These are phyloP conservation scores for Serranus cabrilla DNA, from an alignment of 2,797 vertebrate species.

Conservation along the genomic window DNA sequence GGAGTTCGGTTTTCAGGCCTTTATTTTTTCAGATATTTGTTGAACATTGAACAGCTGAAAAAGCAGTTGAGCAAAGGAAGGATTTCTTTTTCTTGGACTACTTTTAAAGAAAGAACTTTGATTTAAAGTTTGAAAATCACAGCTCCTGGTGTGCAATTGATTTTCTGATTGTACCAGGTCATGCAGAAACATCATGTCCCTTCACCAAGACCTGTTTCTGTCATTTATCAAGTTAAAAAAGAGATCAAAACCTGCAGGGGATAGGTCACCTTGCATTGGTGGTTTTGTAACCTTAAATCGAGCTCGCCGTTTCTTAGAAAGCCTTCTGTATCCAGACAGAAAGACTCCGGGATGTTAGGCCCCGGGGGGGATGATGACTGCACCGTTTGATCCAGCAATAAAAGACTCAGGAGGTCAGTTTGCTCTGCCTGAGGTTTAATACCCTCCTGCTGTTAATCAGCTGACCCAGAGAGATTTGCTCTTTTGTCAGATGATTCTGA, in stretches of 20 bases:
- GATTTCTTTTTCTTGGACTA: too few species aligned
- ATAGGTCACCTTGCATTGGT: background rate
- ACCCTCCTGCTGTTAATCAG: background rate
- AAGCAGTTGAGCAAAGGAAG: too few species aligned
- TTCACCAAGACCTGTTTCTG: background rate
- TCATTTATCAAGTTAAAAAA: constrained; percentile 1
- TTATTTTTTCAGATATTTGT: too few species aligned
- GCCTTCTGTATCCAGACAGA: too few species aligned
- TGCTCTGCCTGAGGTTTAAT: background rate
- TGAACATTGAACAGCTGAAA: too few species aligned
- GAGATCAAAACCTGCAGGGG: rapidly evolving
- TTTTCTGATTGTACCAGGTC: background rate
- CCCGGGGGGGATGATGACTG: too few species aligned
- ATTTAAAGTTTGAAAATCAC: background rate
- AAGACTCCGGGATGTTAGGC: too few species aligned
- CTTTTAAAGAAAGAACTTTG: too few species aligned
- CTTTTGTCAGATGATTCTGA: background rate
- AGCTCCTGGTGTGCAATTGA: background rate
- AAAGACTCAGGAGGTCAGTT: too few species aligned
- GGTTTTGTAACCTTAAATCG: too few species aligned
- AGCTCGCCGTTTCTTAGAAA: background rate
- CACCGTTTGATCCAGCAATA: too few species aligned
- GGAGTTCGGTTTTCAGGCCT: too few species aligned
- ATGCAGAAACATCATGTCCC: background rate
- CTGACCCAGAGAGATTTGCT: background rate